These are phyloP conservation scores for Pristionchus japonicus DNA, from an alignment of 2,888 invertebrate genomes.

Conservation along the genomic window DNA sequence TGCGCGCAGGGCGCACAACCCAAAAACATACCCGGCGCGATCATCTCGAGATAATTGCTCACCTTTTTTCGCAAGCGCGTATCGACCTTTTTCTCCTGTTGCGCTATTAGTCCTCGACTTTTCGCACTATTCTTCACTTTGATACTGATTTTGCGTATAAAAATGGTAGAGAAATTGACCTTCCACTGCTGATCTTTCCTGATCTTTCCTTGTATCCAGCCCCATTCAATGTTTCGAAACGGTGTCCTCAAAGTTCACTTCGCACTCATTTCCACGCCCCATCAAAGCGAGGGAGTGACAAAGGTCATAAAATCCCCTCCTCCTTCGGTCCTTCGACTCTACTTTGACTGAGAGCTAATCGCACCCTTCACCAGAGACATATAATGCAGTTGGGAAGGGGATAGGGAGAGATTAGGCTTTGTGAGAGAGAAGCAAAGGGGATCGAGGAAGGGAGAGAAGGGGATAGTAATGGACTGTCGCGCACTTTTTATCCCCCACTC, in stretches of 20 bases:
- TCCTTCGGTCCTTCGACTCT: neutral
- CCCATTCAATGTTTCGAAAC: neutral
- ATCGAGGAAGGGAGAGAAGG: neutral
- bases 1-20: neutral
- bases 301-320: constrained; percentile 13
- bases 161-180: too few species aligned
- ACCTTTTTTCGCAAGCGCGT: neutral
- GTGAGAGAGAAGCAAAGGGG: neutral
- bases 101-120: neutral
- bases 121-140: too few species aligned
- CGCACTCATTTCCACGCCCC: neutral
- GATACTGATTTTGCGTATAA: too few species aligned
- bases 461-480: neutral
- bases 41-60: constrained; percentile 12
- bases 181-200: neutral
- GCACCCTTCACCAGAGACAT: neutral
- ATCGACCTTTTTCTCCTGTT: neutral
- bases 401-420: constrained; percentile 27
- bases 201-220: neutral
- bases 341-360: constrained; percentile 26
- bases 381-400: constrained; percentile 17
- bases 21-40: neutral
- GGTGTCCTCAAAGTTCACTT: neutral
- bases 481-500: constrained; percentile 14
- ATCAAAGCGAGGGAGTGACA: neutral